Evolutionary conservation across 2,113 vertebrate species (phyloP).

Genomic region (Perca flavescens): DNA sequence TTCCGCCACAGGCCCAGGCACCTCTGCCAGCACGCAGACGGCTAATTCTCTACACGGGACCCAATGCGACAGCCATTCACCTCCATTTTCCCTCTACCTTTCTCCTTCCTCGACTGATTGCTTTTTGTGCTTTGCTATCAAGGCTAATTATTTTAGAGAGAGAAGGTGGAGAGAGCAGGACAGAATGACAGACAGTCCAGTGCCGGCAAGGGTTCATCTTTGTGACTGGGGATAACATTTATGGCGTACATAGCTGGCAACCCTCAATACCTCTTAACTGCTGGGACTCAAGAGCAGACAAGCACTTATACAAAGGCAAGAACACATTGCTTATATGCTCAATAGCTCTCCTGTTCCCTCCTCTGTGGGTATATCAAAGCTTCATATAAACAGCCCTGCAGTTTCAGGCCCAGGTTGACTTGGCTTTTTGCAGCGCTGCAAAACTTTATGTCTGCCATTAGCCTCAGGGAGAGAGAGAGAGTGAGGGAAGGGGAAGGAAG

Average conservation of each 20-base stretch:
- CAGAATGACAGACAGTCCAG: conserved; percentile 9
- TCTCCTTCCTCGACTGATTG: conserved; percentile 8
- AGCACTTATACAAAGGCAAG: conserved; percentile 11
- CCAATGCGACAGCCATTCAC: conserved; percentile 8
- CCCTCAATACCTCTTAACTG: conserved; percentile 17
- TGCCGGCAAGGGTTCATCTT: conserved; percentile 17
- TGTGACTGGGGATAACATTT: conserved; percentile 41
- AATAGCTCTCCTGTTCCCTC: conserved; percentile 5
- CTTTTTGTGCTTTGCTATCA: conserved; percentile 24
- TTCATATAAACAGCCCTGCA: conserved; percentile 23
- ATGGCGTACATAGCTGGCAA: neutral
- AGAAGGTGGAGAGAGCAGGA: conserved; percentile 6
- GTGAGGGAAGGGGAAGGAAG: conserved; percentile 34
- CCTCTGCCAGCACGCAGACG: conserved; percentile 23
- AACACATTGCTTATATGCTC: conserved; percentile 19
- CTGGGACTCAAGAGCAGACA: conserved; percentile 15
- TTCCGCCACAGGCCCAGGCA: neutral
- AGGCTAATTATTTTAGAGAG: conserved; percentile 45
- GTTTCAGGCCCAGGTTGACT: conserved; percentile 51
- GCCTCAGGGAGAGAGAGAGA: conserved; percentile 40
- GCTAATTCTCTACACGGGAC: conserved; percentile 8
- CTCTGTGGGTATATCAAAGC: conserved; percentile 44
- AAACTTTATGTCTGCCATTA: conserved; percentile 47
- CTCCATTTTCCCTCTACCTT: conserved; percentile 21
- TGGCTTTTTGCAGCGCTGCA: conserved; percentile 54